A percentile compares a stretch with the other conserved stretches of the same genome.
phyloP scores from a whole-genome alignment of 2,113 vertebrate genomes.

The Chroicocephalus ridibundus region DNA sequence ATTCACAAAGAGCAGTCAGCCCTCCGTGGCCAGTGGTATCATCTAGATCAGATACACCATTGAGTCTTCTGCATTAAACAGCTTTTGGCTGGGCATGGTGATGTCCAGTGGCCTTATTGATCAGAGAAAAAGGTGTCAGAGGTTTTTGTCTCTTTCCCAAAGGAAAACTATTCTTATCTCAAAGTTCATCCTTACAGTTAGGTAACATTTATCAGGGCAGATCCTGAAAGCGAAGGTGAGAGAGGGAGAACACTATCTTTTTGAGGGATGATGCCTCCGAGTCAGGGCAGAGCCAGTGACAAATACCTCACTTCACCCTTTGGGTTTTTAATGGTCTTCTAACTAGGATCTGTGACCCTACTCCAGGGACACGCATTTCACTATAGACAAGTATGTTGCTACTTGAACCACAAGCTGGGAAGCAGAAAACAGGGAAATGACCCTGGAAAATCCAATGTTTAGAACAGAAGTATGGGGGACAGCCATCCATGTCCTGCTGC shows the following conservation, averaged over 20 bases:
- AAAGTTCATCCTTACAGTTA: background rate
- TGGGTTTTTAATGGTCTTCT: background rate
- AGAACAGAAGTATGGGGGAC: background rate
- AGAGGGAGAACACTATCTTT: background rate
- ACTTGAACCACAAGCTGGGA: background rate
- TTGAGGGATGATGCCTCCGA: background rate
- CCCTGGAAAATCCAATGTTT: background rate
- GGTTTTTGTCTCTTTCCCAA: background rate
- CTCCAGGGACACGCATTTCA: background rate
- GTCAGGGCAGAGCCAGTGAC: background rate
- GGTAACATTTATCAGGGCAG: background rate
- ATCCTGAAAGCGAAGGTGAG: background rate
- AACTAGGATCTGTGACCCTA: background rate
- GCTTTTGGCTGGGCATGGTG: background rate
- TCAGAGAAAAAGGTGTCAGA: background rate
- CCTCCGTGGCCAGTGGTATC: background rate
- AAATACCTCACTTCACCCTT: background rate
- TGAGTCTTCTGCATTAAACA: background rate
- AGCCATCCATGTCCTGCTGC: accelerated
- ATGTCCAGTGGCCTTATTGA: background rate
- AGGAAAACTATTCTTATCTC: background rate
- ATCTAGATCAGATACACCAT: background rate
- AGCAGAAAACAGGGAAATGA: background rate
- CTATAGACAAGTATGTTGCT: background rate
- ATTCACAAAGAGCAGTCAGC: background rate